A percentile compares a stretch with the other conserved stretches of the same genome.
Evolutionary conservation across 53 echinoderm and acorn worm genomes (phyloP).

Genomic region (Arbacia lixula): DNA sequence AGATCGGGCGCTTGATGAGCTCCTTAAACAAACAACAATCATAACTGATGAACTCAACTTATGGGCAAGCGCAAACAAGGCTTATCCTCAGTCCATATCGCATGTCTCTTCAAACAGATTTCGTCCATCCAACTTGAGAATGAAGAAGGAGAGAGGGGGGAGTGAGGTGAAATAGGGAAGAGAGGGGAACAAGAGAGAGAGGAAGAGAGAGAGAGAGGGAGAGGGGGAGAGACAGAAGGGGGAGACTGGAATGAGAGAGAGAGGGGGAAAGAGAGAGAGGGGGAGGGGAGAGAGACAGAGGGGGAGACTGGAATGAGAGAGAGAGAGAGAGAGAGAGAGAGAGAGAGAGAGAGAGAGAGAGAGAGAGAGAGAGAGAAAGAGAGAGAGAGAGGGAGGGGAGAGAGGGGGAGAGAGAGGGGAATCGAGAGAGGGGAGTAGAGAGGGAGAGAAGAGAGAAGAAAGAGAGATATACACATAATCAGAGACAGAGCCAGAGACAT

Average conservation of each 20-base stretch:
- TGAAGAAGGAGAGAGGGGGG: too few relatives aligned
- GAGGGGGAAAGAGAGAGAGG: not conserved
- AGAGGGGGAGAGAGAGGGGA: not conserved
- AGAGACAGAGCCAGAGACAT: not conserved
- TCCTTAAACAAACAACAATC: too few relatives aligned
- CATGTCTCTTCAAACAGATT: too few relatives aligned
- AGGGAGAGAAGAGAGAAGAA: not conserved
- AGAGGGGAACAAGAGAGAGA: too few relatives aligned
- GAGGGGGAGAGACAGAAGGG: not conserved
- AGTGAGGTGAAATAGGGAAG: too few relatives aligned
- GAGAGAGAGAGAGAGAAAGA: not conserved
- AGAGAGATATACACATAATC: not conserved
- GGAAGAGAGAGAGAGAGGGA: conserved; percentile 12
- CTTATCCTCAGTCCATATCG: too few relatives aligned
- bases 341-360: not conserved
- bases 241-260: not conserved
- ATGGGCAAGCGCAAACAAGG: too few relatives aligned
- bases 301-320: not conserved
- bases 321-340: not conserved
- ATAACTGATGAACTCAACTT: too few relatives aligned
- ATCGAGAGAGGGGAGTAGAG: not conserved
- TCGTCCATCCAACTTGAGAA: too few relatives aligned
- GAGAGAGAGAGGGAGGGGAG: not conserved
- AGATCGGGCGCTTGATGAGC: too few relatives aligned
- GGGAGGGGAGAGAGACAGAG: not conserved